phyloP scores from a whole-genome alignment of 2,888 invertebrate species.

The Chrysolina oricalcia region DNA sequence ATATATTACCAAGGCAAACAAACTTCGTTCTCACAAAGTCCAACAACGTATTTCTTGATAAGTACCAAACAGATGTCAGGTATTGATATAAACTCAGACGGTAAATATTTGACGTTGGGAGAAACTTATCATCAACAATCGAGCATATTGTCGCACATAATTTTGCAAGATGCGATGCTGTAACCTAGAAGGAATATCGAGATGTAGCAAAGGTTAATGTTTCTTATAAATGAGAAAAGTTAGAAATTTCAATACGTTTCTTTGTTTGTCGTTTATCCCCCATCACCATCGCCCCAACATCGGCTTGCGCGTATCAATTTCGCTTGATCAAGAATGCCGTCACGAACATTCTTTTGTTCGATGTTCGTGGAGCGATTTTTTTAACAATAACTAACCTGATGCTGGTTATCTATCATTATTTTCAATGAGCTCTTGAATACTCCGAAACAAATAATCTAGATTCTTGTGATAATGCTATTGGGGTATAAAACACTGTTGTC shows the following conservation, averaged over 20 bases:
- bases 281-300: no score
- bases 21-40: slow-evolving; percentile 45
- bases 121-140: slow-evolving; percentile 32
- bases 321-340: no score
- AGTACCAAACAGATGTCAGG: slow-evolving; percentile 31
- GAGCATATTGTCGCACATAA: slow-evolving; percentile 24
- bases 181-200: slow-evolving; percentile 1
- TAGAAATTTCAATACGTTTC: neutral
- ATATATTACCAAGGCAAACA: slow-evolving; percentile 46
- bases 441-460: no score
- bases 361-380: no score
- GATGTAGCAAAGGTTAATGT: slow-evolving; percentile 12
- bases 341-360: no score
- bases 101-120: slow-evolving; percentile 49
- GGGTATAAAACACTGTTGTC: neutral
- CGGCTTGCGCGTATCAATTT: no score
- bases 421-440: no score
- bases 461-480: no score
- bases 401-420: no score
- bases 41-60: slow-evolving; percentile 33
- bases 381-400: no score
- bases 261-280: neutral
- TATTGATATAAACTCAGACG: slow-evolving; percentile 47
- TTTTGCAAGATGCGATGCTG: slow-evolving; percentile 27
- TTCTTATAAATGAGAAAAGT: neutral